Percentiles rank a stretch among this genome's conserved stretches.
These are phyloP conservation scores for Sciaenops ocellatus DNA, from an alignment of 2,797 vertebrate species.

Conservation along the genomic window DNA sequence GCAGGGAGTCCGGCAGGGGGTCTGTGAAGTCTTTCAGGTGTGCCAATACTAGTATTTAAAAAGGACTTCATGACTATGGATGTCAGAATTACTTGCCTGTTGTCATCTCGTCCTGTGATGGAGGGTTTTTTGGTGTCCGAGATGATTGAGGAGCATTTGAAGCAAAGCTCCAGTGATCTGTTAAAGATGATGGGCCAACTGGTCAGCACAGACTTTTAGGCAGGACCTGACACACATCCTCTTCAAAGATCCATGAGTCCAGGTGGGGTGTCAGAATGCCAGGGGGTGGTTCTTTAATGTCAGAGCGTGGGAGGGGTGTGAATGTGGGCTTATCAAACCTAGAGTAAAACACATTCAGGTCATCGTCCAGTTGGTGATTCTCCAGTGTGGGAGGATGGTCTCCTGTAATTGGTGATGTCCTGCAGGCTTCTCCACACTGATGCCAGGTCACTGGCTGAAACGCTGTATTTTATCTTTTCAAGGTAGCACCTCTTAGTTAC, in stretches of 20 bases:
- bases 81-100: background rate
- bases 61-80: slow-evolving; percentile 19
- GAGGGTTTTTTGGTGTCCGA: background rate
- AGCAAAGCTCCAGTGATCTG: background rate
- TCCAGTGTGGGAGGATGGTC: background rate
- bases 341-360: background rate
- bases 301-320: background rate
- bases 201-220: background rate
- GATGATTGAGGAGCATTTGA: background rate
- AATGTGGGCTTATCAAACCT: background rate
- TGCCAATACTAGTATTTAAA: slow-evolving; percentile 1
- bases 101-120: background rate
- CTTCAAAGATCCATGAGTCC: background rate
- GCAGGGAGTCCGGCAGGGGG: background rate
- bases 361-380: background rate
- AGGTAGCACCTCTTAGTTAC: slow-evolving; percentile 4
- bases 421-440: background rate
- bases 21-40: background rate
- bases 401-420: background rate
- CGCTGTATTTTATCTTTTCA: background rate
- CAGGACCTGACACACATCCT: background rate
- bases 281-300: background rate
- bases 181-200: background rate
- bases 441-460: background rate
- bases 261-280: no score